These are phyloP conservation scores for Stichodactyla mertensii DNA, from an alignment of 64 coral and sea anemone species.

Conservation along the genomic window DNA sequence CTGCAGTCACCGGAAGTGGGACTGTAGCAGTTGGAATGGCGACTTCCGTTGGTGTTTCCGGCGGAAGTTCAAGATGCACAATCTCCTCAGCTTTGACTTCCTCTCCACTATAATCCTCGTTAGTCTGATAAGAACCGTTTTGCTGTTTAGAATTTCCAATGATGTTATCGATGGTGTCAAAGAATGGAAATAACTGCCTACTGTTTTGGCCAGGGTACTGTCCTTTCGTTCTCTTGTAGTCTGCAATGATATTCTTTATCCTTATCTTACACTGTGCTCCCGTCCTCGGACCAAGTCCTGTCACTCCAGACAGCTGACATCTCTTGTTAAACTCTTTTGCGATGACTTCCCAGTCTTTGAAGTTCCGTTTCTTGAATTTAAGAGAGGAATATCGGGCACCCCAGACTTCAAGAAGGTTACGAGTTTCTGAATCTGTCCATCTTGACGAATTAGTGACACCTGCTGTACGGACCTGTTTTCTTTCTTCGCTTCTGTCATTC, in stretches of 20 bases:
- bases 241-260: conserved; percentile 76
- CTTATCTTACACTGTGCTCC: conserved; percentile 93
- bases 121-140: background rate
- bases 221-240: conserved; percentile 76
- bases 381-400: conserved; percentile 64
- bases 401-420: conserved; percentile 64
- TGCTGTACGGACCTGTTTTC: conserved; percentile 3
- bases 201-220: conserved; percentile 38
- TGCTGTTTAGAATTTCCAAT: conserved; percentile 9
- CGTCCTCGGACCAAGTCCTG: conserved; percentile 58
- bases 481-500: background rate
- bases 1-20: background rate
- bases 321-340: conserved; percentile 74
- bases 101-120: background rate
- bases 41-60: background rate
- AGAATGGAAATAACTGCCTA: conserved; percentile 60
- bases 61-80: conserved; percentile 28
- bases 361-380: conserved; percentile 70
- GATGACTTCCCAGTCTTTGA: conserved; percentile 86
- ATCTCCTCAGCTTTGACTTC: conserved; percentile 27
- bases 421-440: conserved; percentile 78
- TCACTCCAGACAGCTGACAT: conserved; percentile 27
- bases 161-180: conserved; percentile 65
- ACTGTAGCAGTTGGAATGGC: background rate
- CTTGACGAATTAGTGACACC: conserved; percentile 65